Evolutionary conservation across 2,113 vertebrate genomes (phyloP), one percentile per base, ranked within the genome.

Genomic region (Megaceryle torquata): DNA sequence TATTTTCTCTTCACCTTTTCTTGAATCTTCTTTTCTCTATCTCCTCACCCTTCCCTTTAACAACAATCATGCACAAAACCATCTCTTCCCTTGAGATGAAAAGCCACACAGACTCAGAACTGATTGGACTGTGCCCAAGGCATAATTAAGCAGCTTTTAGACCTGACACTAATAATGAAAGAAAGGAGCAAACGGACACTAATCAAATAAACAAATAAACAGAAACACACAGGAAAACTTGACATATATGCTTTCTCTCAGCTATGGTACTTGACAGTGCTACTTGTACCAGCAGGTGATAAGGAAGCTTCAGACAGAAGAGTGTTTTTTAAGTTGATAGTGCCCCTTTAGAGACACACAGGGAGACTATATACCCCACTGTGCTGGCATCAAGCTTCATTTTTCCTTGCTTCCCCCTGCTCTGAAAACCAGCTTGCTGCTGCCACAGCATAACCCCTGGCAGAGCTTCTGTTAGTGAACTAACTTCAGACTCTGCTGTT

Each of bases 121-220:
- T 85, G 75, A 77, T 61, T 86, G 19, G 71, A 41, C 43, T 77
- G 22, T 88, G 31, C 25, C 46, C 70, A 33, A 46, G 33, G 37
- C 74, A 56, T 64, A 81, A 88, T 84, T 74, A 88, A 86, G 8
- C 12, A 88, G 29, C 25, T 91, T 92, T 88, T 81, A 90, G 46
- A 48, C n/a, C 11, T 1, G 13, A 29, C 22, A 60, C 9, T 48
- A 37, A 26, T 39, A 72, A 80, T 57, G 84, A 91, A 85, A 84
- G 54, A 82, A 75, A 83, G 25, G 25, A 86, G 4, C 3, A 83
- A 93, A 77, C 8, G 86, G 56, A 50, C 44, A 74, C 21, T 77
- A 91, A 88, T 80, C 70, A 88, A 91, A 88, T 33, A 95, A 94
- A 87, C 31, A 91, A 93, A 79, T 21, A 90, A 89, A 95, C 18